Conservation (phyloP, 1,140 invertebrate species). For the Hirudo medicinalis region DNA sequence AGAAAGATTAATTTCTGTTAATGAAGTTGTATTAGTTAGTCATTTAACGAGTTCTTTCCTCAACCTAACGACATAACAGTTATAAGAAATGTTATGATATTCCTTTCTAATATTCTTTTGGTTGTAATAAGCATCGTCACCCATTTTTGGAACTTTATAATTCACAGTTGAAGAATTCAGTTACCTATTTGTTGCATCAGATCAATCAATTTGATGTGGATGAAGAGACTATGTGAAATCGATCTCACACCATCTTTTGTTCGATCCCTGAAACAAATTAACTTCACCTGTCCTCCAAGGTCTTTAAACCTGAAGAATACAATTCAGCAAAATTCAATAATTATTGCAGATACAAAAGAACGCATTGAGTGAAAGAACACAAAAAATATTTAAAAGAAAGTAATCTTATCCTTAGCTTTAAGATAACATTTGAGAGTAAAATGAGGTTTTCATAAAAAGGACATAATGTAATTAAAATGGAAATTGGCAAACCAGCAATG, state of each 20-base stretch:
- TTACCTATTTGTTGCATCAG: constrained; percentile 10
- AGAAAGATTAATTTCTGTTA: too few species aligned
- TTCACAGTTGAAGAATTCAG: constrained; percentile 15
- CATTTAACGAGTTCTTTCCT: too few species aligned
- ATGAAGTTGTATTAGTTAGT: too few species aligned
- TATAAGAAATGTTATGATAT: too few species aligned
- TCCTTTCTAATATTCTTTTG: too few species aligned
- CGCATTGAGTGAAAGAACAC: not conserved
- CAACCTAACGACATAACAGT: too few species aligned
- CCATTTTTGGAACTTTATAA: not conserved
- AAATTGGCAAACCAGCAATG: not conserved
- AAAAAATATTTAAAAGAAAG: not conserved
- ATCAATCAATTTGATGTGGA: constrained; percentile 25
- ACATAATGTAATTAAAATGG: not conserved
- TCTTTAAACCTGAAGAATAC: constrained; percentile 26
- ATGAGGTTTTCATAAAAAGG: not conserved
- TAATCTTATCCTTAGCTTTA: not conserved
- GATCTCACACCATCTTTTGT: constrained; percentile 36
- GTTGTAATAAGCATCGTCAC: too few species aligned
- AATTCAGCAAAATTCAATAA: constrained; percentile 11
- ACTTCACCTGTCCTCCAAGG: constrained; percentile 27
- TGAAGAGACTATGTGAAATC: constrained; percentile 39
- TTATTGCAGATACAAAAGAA: not conserved
- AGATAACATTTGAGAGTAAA: not conserved
- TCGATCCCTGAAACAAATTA: constrained; percentile 41